Percentiles rank a stretch among this genome's conserved stretches.
phyloP scores from a whole-genome alignment of 1,140 invertebrate species.

The Dysdera silvatica region DNA sequence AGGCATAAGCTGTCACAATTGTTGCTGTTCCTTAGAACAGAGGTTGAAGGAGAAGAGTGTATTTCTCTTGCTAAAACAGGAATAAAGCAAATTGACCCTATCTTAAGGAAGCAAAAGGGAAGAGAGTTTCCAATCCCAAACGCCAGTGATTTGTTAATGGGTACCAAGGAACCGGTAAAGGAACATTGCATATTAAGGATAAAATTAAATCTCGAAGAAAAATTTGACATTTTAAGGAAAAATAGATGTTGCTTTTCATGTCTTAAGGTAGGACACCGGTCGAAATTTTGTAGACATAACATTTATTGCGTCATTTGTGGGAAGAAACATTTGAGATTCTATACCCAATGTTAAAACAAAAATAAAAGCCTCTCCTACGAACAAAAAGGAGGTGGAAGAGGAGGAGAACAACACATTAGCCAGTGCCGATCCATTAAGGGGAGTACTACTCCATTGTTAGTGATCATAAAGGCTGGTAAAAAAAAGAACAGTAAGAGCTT shows the following conservation, averaged over 20 bases:
- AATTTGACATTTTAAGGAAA: not conserved
- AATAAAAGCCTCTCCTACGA: no score
- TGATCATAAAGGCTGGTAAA: not conserved
- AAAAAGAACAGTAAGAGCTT: not conserved
- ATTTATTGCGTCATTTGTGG: not conserved
- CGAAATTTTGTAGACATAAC: not conserved
- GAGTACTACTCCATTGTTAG: not conserved
- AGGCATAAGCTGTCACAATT: slow-evolving; percentile 22
- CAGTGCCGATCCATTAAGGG: no score
- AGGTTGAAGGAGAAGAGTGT: slow-evolving; percentile 35
- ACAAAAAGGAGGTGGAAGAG: no score
- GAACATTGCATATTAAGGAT: not conserved
- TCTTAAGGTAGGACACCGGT: not conserved
- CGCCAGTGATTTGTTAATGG: not conserved
- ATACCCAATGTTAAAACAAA: no score
- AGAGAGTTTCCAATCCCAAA: slow-evolving; percentile 2
- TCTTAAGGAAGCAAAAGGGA: not conserved
- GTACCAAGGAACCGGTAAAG: not conserved
- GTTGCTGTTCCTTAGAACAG: slow-evolving; percentile 34
- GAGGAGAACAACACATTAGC: no score
- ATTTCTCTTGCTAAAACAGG: slow-evolving; percentile 30
- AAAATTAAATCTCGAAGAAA: not conserved
- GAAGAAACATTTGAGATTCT: not conserved
- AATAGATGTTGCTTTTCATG: not conserved
- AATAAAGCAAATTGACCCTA: not conserved